Evolutionary conservation across 2,888 invertebrate species (phyloP).

Genomic region (Tenodera sinensis): DNA sequence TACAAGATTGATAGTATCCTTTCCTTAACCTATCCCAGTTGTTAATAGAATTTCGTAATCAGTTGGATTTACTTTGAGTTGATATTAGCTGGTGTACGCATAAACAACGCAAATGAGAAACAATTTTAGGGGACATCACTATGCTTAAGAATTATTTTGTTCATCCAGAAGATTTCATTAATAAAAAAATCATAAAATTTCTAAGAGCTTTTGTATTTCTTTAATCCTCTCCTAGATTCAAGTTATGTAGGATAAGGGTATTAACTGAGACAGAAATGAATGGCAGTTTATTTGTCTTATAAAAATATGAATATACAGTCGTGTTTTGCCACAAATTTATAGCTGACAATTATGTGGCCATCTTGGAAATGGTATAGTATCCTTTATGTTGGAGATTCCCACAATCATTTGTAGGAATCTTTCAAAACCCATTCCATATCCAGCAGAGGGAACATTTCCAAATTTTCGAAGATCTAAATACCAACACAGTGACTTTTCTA

Average conservation of each 20-base stretch:
- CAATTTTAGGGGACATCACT: too few species aligned
- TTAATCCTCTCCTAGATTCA: background rate
- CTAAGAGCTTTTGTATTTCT: background rate
- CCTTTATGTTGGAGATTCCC: conserved; percentile 84
- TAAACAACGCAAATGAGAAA: too few species aligned
- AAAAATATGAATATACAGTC: background rate
- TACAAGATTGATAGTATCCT: conserved; percentile 14
- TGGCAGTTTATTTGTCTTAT: background rate
- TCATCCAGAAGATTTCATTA: background rate
- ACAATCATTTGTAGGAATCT: conserved; percentile 80
- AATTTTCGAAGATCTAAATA: conserved; percentile 85
- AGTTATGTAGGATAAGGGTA: background rate
- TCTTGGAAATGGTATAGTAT: conserved; percentile 91
- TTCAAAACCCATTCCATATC: conserved; percentile 96
- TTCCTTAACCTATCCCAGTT: background rate
- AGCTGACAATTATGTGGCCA: conserved; percentile 80
- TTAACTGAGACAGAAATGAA: background rate
- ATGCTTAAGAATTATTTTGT: background rate
- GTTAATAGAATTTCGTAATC: background rate
- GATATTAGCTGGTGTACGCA: too few species aligned
- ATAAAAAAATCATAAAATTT: background rate
- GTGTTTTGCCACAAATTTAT: conserved; percentile 30
- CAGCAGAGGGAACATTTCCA: conserved; percentile 87
- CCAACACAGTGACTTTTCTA: conserved; percentile 66
- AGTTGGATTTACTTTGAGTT: background rate